Conservation (phyloP, 2,113 vertebrate genomes). For the Anhinga anhinga region DNA sequence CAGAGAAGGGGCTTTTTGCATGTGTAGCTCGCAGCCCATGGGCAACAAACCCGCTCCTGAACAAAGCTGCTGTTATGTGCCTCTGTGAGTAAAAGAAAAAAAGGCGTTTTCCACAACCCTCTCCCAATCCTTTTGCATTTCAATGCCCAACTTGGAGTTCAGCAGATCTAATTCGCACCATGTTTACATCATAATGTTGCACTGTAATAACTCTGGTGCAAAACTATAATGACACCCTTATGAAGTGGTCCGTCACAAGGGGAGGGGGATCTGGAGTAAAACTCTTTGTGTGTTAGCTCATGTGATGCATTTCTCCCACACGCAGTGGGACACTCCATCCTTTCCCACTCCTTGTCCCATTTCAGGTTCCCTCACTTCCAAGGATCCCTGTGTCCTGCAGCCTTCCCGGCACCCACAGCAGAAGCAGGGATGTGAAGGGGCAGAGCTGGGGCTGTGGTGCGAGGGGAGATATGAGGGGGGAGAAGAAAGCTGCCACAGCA, state of each 20-base stretch:
- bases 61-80: not conserved
- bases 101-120: not conserved
- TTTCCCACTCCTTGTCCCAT: not conserved
- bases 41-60: not conserved
- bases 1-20: not conserved
- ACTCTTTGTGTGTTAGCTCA: not conserved
- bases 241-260: not conserved
- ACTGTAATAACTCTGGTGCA: not conserved
- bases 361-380: not conserved
- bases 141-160: not conserved
- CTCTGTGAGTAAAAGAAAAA: not conserved
- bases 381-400: not conserved
- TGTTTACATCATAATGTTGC: not conserved
- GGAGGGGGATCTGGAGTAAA: not conserved
- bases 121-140: not conserved
- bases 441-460: fast-evolving
- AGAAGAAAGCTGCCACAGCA: not conserved
- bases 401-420: not conserved
- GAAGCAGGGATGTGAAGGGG: not conserved
- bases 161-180: fast-evolving
- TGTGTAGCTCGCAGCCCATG: not conserved
- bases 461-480: not conserved
- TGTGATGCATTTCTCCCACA: not conserved
- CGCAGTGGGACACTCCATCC: not conserved
- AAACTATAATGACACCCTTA: not conserved